phyloP scores from a whole-genome alignment of 1,140 invertebrate genomes.

The Maconellicoccus hirsutus region DNA sequence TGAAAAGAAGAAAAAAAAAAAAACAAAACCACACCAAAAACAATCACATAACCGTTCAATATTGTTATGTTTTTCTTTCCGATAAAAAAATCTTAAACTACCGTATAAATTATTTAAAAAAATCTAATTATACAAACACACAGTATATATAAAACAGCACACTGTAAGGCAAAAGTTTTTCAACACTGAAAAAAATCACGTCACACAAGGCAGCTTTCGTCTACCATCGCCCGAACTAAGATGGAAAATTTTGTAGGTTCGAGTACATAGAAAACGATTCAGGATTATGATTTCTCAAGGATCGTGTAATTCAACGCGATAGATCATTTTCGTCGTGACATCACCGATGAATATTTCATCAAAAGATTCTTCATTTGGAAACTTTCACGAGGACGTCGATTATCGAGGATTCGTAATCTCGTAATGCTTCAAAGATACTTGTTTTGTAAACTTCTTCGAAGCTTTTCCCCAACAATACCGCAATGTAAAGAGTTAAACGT shows the following conservation, averaged over 20 bases:
- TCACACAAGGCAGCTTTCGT: conserved; percentile 7
- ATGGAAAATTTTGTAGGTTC: background rate
- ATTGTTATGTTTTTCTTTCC: background rate
- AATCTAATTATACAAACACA: conserved; percentile 1
- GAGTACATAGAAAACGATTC: background rate
- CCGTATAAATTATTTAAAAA: background rate
- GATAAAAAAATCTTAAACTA: background rate
- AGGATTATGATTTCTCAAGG: background rate
- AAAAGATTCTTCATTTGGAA: too few species aligned
- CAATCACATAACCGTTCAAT: background rate
- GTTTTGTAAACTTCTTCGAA: too few species aligned
- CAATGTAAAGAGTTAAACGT: too few species aligned
- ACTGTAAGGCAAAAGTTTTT: background rate
- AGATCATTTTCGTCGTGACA: too few species aligned
- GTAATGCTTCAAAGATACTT: too few species aligned
- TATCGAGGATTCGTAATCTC: too few species aligned
- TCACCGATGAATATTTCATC: too few species aligned
- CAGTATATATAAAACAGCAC: background rate
- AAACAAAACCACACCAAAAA: background rate
- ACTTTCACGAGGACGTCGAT: too few species aligned
- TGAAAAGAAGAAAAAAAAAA: background rate
- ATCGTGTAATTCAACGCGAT: background rate
- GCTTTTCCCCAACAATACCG: too few species aligned
- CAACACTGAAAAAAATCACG: background rate
- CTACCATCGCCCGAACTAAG: conserved; percentile 2